Evolutionary conservation across 1,140 invertebrate species (phyloP).

Genomic region (Drosophila elegans): DNA sequence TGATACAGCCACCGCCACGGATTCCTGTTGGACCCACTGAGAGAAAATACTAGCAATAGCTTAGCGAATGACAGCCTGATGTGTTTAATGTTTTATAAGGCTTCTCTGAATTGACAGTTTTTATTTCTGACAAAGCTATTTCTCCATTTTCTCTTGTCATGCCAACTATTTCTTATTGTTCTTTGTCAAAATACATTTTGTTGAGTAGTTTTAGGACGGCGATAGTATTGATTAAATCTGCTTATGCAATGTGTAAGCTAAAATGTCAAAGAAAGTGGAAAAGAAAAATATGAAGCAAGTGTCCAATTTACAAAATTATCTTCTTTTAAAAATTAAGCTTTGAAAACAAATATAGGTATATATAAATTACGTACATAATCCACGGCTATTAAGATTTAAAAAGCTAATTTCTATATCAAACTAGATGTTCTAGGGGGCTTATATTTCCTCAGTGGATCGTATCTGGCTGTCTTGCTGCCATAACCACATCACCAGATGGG

Average conservation of each 20-base stretch:
- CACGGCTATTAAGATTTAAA: too few species aligned
- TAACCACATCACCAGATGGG: constrained; percentile 37
- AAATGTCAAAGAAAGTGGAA: too few species aligned
- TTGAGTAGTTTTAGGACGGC: neutral
- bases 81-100: constrained; percentile 6
- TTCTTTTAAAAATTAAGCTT: too few species aligned
- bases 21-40: constrained; percentile 16
- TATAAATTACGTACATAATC: too few species aligned
- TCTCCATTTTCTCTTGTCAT: neutral
- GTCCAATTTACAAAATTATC: too few species aligned
- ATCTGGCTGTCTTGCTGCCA: constrained; percentile 14
- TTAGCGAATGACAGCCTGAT: neutral
- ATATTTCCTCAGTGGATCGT: constrained; percentile 15
- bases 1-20: constrained; percentile 11
- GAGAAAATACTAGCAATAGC: constrained; percentile 3
- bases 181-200: too few species aligned
- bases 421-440: neutral
- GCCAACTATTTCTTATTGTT: neutral
- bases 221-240: neutral
- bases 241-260: too few species aligned
- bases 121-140: neutral
- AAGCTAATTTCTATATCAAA: too few species aligned
- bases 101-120: constrained; percentile 3
- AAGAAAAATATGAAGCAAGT: too few species aligned
- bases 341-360: too few species aligned